A percentile compares a stretch with the other conserved stretches of the same genome.
Evolutionary conservation across 2,113 vertebrate genomes (phyloP).

Genomic region (Micromys minutus): DNA sequence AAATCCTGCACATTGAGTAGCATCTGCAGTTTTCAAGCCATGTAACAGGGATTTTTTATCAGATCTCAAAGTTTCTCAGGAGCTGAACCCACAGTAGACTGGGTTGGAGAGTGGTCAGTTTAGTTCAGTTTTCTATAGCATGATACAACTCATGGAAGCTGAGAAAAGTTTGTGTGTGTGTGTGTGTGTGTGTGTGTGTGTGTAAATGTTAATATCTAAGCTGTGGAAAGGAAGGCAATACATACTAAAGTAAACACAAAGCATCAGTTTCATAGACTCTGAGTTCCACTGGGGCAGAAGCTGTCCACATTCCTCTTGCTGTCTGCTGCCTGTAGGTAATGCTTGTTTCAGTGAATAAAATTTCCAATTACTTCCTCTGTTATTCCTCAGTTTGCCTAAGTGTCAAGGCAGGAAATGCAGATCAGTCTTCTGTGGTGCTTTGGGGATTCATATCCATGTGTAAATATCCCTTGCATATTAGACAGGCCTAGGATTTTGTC

Average conservation of each 20-base stretch:
- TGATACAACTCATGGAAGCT: no score
- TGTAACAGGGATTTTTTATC: background rate
- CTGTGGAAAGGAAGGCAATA: background rate
- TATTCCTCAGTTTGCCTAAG: constrained; percentile 3
- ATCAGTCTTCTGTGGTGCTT: background rate
- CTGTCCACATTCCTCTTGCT: background rate
- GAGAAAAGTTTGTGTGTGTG: background rate
- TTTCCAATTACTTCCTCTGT: background rate
- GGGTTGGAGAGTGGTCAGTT: background rate
- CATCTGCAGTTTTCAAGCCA: background rate
- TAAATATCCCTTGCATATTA: background rate
- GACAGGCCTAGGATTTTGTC: background rate
- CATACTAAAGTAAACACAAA: background rate
- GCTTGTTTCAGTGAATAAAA: background rate
- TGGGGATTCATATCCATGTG: background rate
- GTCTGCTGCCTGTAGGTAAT: background rate
- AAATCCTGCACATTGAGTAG: background rate
- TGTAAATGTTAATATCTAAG: background rate
- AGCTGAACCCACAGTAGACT: background rate
- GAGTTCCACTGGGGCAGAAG: background rate
- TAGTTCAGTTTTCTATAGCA: background rate
- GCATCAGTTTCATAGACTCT: background rate
- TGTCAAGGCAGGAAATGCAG: background rate
- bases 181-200: background rate
- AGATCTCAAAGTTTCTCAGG: rapidly evolving